Conservation (phyloP, 2,888 invertebrate genomes). For the Lepidocyrtinus sp. region DNA sequence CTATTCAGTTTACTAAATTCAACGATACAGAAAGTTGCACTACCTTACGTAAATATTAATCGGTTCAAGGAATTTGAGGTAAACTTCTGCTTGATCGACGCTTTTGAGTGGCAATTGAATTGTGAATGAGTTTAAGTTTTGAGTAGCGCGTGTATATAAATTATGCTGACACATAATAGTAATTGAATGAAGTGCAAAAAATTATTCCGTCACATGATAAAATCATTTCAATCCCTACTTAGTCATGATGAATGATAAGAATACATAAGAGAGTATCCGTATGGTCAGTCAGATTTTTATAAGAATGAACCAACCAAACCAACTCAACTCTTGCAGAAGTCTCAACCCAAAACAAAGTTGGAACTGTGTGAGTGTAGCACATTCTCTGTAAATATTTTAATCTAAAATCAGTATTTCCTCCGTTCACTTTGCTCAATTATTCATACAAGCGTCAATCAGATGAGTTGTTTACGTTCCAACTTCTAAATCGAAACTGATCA, state of each 20-base stretch:
- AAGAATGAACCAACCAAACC: not conserved
- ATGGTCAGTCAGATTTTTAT: not conserved
- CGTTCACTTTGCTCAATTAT: not conserved
- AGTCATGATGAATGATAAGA: not conserved
- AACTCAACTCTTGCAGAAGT: too few relatives aligned
- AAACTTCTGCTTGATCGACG: not conserved
- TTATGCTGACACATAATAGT: not conserved
- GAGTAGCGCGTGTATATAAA: too few relatives aligned
- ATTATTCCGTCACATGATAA: not conserved
- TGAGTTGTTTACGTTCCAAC: not conserved
- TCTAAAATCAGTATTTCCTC: not conserved
- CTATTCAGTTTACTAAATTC: not conserved
- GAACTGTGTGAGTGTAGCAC: too few relatives aligned
- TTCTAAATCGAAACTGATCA: not conserved
- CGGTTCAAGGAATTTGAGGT: not conserved
- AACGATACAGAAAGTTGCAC: too few relatives aligned
- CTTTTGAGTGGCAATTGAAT: not conserved
- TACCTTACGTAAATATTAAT: not conserved
- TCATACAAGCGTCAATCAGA: not conserved
- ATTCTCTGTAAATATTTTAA: not conserved
- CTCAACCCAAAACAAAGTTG: too few relatives aligned
- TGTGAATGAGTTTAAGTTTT: too few relatives aligned
- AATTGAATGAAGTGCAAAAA: not conserved
- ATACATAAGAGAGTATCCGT: not conserved
- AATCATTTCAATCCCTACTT: not conserved